Evolutionary conservation across 2,113 vertebrate genomes (phyloP).

Genomic region (Merops nubicus): DNA sequence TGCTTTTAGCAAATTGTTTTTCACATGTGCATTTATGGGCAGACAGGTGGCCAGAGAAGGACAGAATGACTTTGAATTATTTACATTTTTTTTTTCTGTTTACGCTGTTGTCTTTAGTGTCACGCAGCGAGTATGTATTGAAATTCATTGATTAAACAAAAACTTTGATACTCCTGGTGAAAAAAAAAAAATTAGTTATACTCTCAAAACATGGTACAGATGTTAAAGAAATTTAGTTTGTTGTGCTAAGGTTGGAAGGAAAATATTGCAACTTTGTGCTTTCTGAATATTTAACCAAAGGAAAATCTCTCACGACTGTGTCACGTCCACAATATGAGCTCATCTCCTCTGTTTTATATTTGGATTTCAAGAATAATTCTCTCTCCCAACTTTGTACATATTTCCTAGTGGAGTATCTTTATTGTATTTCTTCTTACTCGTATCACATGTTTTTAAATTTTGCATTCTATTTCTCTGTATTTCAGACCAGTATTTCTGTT

Average conservation of each 20-base stretch:
- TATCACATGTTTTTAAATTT: neutral
- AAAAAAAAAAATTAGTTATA: neutral
- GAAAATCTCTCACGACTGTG: neutral
- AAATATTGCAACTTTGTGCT: neutral
- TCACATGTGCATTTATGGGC: neutral
- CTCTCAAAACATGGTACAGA: neutral
- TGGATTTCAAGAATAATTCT: neutral
- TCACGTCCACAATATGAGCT: neutral
- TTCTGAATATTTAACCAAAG: neutral
- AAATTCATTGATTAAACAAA: slow-evolving; percentile 5
- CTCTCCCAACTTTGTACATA: neutral
- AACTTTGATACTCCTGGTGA: neutral
- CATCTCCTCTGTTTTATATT: neutral
- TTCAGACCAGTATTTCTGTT: neutral
- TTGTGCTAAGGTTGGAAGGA: neutral
- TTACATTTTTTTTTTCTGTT: neutral
- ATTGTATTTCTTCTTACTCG: neutral
- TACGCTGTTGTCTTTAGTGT: neutral
- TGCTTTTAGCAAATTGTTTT: slow-evolving; percentile 38
- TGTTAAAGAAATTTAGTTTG: neutral
- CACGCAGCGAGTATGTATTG: neutral
- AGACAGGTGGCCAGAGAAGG: neutral
- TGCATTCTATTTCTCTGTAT: neutral
- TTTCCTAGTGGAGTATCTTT: neutral
- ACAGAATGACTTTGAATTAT: slow-evolving; percentile 40